Evolutionary conservation across 2,888 invertebrate genomes (phyloP).

Genomic region (Zelleria hepariella): DNA sequence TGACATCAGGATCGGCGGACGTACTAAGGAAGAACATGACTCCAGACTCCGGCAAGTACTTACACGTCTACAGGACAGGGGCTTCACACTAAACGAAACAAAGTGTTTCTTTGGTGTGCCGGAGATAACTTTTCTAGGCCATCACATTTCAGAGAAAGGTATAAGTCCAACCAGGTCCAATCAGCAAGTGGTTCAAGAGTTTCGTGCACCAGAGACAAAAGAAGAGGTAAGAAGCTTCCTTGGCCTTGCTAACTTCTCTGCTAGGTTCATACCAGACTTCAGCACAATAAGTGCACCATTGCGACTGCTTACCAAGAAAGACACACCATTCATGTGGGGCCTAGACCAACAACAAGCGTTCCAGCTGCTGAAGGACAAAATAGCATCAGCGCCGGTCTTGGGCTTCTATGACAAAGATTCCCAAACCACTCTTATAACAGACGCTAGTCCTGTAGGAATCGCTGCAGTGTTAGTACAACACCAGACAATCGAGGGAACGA

Average conservation of each 20-base stretch:
- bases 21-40: neutral
- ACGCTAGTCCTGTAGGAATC: conserved; percentile 10
- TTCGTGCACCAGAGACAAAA: conserved; percentile 3
- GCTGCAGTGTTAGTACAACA: conserved; percentile 3
- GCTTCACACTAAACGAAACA: neutral
- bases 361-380: neutral
- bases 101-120: conserved; percentile 4
- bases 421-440: conserved; percentile 5
- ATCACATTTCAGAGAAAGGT: conserved; percentile 1
- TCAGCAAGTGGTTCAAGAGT: conserved; percentile 3
- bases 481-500: neutral
- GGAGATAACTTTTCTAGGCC: neutral
- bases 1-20: conserved; percentile 1
- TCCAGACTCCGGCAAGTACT: neutral
- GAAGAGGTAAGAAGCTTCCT: conserved; percentile 8
- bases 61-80: neutral
- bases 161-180: neutral
- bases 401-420: neutral
- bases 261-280: conserved; percentile 11
- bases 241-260: conserved; percentile 10
- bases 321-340: neutral
- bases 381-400: neutral
- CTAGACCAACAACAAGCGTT: neutral
- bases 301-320: conserved; percentile 1
- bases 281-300: conserved; percentile 8